Percentiles rank a stretch among this genome's conserved stretches.
Evolutionary conservation across 2,888 invertebrate genomes (phyloP).

Genomic region (Capitulum mitella): DNA sequence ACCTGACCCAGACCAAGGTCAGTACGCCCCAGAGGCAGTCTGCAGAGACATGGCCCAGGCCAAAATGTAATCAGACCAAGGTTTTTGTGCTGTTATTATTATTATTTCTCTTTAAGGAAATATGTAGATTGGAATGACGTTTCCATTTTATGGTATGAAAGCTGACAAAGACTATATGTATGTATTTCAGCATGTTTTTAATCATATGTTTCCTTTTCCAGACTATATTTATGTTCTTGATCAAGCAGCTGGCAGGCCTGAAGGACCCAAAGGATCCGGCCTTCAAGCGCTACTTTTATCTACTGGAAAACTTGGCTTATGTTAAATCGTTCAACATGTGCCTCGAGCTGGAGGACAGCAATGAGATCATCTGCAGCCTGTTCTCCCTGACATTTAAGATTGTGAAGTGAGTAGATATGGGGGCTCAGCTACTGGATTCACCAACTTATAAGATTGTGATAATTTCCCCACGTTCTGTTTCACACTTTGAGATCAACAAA

Average conservation of each 20-base stretch:
- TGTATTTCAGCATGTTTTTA: too few species aligned
- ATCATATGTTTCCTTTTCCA: too few species aligned
- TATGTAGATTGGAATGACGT: too few species aligned
- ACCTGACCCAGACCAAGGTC: constrained; percentile 79
- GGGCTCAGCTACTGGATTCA: too few species aligned
- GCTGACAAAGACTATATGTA: too few species aligned
- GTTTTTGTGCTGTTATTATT: too few species aligned
- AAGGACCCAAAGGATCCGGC: constrained; percentile 95
- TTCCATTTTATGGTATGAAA: too few species aligned
- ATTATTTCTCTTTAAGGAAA: too few species aligned
- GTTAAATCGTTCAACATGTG: constrained; percentile 99
- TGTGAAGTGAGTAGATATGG: constrained; percentile 68
- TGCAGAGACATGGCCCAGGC: not conserved
- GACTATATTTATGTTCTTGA: constrained; percentile 87
- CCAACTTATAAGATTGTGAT: too few species aligned
- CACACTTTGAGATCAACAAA: too few species aligned
- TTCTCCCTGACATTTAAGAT: constrained; percentile 92
- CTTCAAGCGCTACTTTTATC: constrained; percentile 94
- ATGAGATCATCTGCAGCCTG: constrained; percentile 89
- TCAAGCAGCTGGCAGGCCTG: constrained; percentile 83
- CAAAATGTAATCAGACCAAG: too few species aligned
- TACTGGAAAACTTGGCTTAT: constrained; percentile 91
- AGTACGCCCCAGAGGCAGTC: constrained; percentile 26
- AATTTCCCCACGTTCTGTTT: too few species aligned
- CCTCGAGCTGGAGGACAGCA: constrained; percentile 93